Percentiles rank a stretch among this genome's conserved stretches.
These are phyloP conservation scores for Druon quercuslanigerum DNA, from an alignment of 1,140 invertebrate species.

Conservation along the genomic window DNA sequence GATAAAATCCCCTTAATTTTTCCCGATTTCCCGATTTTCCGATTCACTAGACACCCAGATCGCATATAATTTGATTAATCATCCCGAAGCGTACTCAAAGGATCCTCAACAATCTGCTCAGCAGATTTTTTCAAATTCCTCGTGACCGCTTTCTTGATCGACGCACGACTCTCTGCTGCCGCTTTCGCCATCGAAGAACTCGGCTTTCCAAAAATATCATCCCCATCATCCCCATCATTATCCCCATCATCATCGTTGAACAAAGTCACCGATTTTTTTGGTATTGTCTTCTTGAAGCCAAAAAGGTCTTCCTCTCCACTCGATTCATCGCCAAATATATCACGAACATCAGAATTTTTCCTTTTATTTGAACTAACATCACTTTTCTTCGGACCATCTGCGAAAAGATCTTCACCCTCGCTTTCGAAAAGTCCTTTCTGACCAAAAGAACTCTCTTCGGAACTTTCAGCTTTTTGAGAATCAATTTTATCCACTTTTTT, in stretches of 20 bases:
- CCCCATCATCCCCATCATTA: slow-evolving; percentile 54
- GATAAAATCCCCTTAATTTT: too few relatives aligned
- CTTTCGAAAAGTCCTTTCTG: slow-evolving; percentile 53
- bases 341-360: slow-evolving; percentile 58
- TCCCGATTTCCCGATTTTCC: too few relatives aligned
- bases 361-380: slow-evolving; percentile 38
- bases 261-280: slow-evolving; percentile 32
- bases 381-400: slow-evolving; percentile 31
- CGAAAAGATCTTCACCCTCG: slow-evolving; percentile 45
- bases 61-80: slow-evolving; percentile 49
- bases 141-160: slow-evolving; percentile 61
- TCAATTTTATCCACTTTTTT: slow-evolving; percentile 38
- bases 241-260: too few relatives aligned
- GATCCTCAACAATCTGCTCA: slow-evolving; percentile 69
- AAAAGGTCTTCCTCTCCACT: slow-evolving; percentile 69
- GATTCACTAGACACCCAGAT: too few relatives aligned
- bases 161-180: slow-evolving; percentile 39
- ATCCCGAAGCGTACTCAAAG: slow-evolving; percentile 65
- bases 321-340: slow-evolving; percentile 67
- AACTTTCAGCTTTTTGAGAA: not conserved
- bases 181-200: slow-evolving; percentile 31
- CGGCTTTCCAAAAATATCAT: slow-evolving; percentile 59
- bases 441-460: slow-evolving; percentile 18
- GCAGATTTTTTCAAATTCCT: slow-evolving; percentile 71
- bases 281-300: slow-evolving; percentile 48